These are phyloP conservation scores for Tipula confusa DNA, from an alignment of 2,888 invertebrate species.

Conservation along the genomic window DNA sequence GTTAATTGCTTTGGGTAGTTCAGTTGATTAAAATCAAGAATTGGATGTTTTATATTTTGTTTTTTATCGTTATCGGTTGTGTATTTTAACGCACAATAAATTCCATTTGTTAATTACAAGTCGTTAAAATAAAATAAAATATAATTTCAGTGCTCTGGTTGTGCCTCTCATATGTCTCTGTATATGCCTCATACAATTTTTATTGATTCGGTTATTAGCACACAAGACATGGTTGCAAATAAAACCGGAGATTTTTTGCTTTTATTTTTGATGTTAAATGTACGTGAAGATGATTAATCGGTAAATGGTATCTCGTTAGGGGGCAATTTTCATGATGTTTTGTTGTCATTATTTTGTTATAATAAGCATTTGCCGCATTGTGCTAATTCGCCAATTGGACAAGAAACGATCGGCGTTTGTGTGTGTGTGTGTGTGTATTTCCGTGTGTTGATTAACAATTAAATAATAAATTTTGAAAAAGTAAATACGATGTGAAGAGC, in stretches of 20 bases:
- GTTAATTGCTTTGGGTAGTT: background rate
- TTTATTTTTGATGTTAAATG: background rate
- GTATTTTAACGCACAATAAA: slow-evolving; percentile 20
- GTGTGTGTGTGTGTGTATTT: background rate
- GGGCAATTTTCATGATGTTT: background rate
- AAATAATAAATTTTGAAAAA: background rate
- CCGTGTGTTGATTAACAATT: background rate
- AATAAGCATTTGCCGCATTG: background rate
- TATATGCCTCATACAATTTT: too few relatives aligned
- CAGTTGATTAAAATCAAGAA: background rate
- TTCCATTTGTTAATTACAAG: slow-evolving; percentile 25
- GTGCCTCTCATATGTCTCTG: background rate
- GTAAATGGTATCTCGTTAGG: background rate
- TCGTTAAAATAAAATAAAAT: background rate
- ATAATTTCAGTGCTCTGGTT: background rate
- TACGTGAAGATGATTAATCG: background rate
- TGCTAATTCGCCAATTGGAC: background rate
- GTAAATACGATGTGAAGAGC: too few relatives aligned
- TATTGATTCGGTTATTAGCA: slow-evolving; percentile 1
- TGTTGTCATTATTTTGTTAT: background rate
- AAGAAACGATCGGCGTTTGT: background rate
- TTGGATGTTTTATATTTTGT: background rate
- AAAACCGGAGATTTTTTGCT: background rate
- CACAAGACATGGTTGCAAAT: background rate
- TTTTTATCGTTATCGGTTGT: background rate